phyloP scores from a whole-genome alignment of 2,113 vertebrate species.

The Polypterus senegalus region DNA sequence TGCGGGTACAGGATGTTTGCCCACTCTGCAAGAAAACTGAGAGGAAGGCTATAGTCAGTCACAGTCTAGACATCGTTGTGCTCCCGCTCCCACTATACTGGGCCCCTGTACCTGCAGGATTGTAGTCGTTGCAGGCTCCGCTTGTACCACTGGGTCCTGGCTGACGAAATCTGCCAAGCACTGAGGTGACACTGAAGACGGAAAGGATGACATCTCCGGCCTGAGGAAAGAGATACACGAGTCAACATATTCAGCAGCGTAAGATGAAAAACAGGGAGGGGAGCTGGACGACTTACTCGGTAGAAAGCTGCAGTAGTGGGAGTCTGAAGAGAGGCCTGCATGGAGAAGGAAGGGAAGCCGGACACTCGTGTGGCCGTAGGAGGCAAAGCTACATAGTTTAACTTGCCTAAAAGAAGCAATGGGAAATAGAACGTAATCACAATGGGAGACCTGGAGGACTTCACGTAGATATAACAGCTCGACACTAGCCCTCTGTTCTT shows the following conservation, averaged over 20 bases:
- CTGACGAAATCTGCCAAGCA: conserved; percentile 37
- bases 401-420: conserved; percentile 14
- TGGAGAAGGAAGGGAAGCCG: conserved; percentile 33
- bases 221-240: conserved; percentile 22
- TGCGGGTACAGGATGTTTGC: conserved; percentile 38
- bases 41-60: not conserved
- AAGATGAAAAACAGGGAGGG: not conserved
- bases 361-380: conserved; percentile 15
- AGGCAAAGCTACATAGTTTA: conserved; percentile 1
- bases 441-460: conserved; percentile 1
- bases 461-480: too few species aligned
- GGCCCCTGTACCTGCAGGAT: conserved; percentile 44
- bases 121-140: conserved; percentile 34
- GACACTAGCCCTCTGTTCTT: not conserved
- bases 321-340: conserved; percentile 9
- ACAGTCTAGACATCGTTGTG: not conserved
- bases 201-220: conserved; percentile 50
- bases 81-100: not conserved
- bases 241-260: not conserved
- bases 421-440: not conserved
- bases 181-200: conserved; percentile 27
- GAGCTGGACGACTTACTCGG: conserved; percentile 28
- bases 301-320: conserved; percentile 38
- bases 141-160: conserved; percentile 33
- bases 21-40: conserved; percentile 46